Evolutionary conservation across 2,113 vertebrate species (phyloP), one percentile per base, ranked within the genome.

Genomic region (Leucopternis melanops): DNA sequence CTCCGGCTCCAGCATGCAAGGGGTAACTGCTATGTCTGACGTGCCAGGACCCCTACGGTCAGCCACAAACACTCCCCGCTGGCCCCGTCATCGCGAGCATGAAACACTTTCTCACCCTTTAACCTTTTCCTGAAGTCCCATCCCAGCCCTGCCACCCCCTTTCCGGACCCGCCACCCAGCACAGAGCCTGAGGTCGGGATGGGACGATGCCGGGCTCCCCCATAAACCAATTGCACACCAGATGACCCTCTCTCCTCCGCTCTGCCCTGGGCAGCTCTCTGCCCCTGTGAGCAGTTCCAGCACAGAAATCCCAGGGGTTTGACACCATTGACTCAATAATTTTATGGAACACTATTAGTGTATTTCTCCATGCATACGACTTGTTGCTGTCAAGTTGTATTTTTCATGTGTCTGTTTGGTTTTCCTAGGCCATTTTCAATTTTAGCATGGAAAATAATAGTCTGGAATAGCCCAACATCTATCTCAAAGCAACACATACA

Each of bases 61-160:
- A 80, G 36, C 31, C 55, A 57, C 31, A 5, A 49, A 21, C 8
- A 0, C 70, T 81, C 66, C 83, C 72, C 0, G 4, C 26, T 8
- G 3, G 57, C 61, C 52, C 42, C 13, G 1, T 11, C 69, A 15
- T 5, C 27, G 0, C 0, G 6, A 14, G 14, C 36, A 36, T 2
- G 27, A 73, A 84, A 7, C 21, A 7, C 9, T 78, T 47, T 17
- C 45, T 66, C 74, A 44, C 38, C 38, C 54, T 36, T 63, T 23
- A 47, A 11, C 22, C 36, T 42, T 17, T 13, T 40, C 50, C 34
- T 6, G 4, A 32, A 36, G 36, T 52, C 21, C 4, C 52, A 21
- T 23, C 84, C 79, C 78, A 58, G 54, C 32, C 77, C 71, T 26
- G 80, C 54, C 2, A 0, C 19, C 19, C 2, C 32, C 29, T 42